Evolutionary conservation across 2,113 vertebrate species (phyloP).

Genomic region (Proterorhinus semilunaris): DNA sequence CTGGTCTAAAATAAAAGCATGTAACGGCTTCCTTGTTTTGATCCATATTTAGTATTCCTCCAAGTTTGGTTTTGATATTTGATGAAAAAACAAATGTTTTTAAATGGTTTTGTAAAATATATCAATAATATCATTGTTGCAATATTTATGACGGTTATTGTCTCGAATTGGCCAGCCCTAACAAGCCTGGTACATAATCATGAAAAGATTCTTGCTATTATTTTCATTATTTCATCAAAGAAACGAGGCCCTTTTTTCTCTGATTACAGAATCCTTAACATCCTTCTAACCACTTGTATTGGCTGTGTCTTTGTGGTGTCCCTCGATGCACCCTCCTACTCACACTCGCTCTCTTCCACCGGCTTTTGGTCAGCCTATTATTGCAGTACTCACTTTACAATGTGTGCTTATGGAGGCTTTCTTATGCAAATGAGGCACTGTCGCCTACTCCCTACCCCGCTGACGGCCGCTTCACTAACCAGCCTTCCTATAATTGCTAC

Average conservation of each 20-base stretch:
- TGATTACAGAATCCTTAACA: neutral
- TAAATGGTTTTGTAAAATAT: too few species aligned
- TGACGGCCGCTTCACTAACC: conserved; percentile 64
- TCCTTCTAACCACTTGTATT: neutral
- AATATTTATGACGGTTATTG: too few species aligned
- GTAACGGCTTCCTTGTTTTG: too few species aligned
- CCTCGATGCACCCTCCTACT: conserved; percentile 24
- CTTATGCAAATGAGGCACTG: conserved; percentile 67
- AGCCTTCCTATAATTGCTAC: conserved; percentile 64
- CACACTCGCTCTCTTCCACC: conserved; percentile 37
- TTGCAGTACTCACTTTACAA: conserved; percentile 59
- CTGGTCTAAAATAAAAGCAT: too few species aligned
- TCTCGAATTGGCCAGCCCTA: too few species aligned
- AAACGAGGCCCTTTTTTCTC: neutral
- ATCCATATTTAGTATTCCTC: too few species aligned
- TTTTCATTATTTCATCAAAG: too few species aligned
- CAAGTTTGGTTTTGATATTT: too few species aligned
- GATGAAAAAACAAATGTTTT: too few species aligned
- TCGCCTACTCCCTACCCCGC: conserved; percentile 52
- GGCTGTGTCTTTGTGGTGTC: conserved; percentile 7
- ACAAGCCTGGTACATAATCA: too few species aligned
- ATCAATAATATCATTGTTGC: too few species aligned
- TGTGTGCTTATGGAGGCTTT: conserved; percentile 72
- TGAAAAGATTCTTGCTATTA: too few species aligned
- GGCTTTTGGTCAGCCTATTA: conserved; percentile 62